Evolutionary conservation across 2,888 invertebrate species (phyloP), one percentile per base, ranked within the genome.

Genomic region (Steinernema scapterisci): DNA sequence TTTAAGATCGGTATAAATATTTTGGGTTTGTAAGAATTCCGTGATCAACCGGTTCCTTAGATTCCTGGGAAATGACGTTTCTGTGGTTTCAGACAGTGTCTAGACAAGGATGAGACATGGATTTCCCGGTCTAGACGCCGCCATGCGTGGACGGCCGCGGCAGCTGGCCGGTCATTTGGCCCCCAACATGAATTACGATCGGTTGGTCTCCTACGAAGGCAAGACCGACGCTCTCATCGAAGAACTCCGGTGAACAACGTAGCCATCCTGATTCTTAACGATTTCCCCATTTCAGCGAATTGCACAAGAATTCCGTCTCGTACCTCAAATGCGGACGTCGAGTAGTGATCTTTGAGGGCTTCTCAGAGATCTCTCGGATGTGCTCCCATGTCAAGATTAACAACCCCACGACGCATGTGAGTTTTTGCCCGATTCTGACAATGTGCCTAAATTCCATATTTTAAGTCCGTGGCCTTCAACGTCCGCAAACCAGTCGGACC

Each of bases 101-200:
- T 38, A 9, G 38, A 38, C 3, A 38, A 38, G 9, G 38, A n/a
- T n/a, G n/a, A n/a, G n/a, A n/a, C n/a, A n/a, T n/a, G n/a, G n/a
- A n/a, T n/a, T n/a, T n/a, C n/a, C n/a, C n/a, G n/a, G n/a, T n/a
- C n/a, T n/a, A n/a, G n/a, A n/a, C n/a, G n/a, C n/a, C n/a, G n/a
- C n/a, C n/a, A n/a, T n/a, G n/a, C n/a, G n/a, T n/a, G n/a, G n/a
- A n/a, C n/a, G n/a, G n/a, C n/a, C n/a, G n/a, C n/a, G n/a, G n/a
- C n/a, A n/a, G n/a, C n/a, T n/a, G n/a, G n/a, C n/a, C n/a, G 38
- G 38, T 38, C 9, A 6, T 38, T 38, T 38, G 38, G 38, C 38
- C 38, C 38, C 13, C 48, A 48, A 48, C 2, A 63, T 63, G 63
- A 63, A 63, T 27, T 63, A 63, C 63, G 63, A 63, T 31, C 63